Conservation (phyloP, 2,113 vertebrate genomes). For the Dryoscopus gambensis region DNA sequence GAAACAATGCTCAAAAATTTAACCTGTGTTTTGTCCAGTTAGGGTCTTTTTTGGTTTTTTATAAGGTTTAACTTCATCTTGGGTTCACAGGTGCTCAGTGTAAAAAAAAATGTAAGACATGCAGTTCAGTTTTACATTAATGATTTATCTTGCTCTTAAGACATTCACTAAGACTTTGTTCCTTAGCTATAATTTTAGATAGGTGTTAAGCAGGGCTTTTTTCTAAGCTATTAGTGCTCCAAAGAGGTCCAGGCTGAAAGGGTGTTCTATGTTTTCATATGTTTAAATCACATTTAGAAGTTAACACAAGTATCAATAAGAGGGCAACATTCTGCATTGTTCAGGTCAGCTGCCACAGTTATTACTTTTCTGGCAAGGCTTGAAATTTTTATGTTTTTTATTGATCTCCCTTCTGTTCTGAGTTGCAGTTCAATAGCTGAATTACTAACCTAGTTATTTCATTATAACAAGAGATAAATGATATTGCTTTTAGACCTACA, state of each 20-base stretch:
- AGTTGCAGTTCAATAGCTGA: background rate
- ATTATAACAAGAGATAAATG: background rate
- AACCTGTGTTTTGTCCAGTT: background rate
- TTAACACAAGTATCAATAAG: background rate
- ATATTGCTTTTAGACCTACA: background rate
- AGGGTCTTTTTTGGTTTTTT: fast-evolving
- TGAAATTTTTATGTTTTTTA: conserved; percentile 12
- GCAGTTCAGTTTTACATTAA: background rate
- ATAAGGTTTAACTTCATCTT: background rate
- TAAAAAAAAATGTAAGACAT: background rate
- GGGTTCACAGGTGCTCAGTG: background rate
- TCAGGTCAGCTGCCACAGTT: background rate
- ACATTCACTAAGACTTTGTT: background rate
- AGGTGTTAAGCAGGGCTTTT: background rate
- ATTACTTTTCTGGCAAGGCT: conserved; percentile 18
- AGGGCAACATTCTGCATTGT: background rate
- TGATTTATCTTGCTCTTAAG: background rate
- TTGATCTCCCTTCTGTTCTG: background rate
- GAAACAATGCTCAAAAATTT: background rate
- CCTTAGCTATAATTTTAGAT: background rate
- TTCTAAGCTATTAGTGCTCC: background rate
- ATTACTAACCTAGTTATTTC: background rate
- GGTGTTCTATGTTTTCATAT: background rate
- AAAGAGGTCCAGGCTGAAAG: background rate
- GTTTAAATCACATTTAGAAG: background rate